phyloP scores from a whole-genome alignment of 2,797 vertebrate genomes.

The Tauraco hartlaubi region DNA sequence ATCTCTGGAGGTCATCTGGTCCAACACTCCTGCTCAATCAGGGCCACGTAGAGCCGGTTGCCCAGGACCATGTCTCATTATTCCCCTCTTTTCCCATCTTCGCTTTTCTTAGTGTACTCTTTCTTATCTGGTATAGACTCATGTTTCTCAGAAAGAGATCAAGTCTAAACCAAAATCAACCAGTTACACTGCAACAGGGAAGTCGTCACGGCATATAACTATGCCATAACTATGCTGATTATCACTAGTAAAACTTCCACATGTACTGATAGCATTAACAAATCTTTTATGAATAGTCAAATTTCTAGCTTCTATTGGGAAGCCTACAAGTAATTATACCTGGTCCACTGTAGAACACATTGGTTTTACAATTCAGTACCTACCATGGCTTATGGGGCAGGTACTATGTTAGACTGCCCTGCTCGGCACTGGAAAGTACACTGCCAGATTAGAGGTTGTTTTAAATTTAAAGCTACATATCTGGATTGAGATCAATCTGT shows the following conservation, averaged over 20 bases:
- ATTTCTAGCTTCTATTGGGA: not conserved
- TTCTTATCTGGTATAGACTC: not conserved
- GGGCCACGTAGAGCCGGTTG: not conserved
- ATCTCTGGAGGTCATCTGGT: not conserved
- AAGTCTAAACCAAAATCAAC: not conserved
- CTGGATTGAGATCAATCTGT: not conserved
- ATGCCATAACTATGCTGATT: not conserved
- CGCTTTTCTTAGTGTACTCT: not conserved
- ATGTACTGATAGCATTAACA: not conserved
- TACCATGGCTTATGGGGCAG: not conserved
- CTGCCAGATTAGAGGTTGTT: not conserved
- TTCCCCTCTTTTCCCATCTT: not conserved
- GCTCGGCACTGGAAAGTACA: not conserved
- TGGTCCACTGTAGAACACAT: not conserved
- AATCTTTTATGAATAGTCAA: not conserved
- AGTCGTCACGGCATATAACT: not conserved
- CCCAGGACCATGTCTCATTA: not conserved
- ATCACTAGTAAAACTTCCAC: not conserved
- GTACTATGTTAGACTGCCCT: fast-evolving
- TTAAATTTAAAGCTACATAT: not conserved
- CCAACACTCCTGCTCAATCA: not conserved
- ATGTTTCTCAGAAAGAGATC: not conserved
- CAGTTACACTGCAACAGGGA: not conserved
- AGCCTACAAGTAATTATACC: not conserved
- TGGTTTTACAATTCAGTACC: not conserved